A percentile compares a stretch with the other conserved stretches of the same genome.
Evolutionary conservation across 2,797 vertebrate genomes (phyloP).

Genomic region (Monodelphis domestica): DNA sequence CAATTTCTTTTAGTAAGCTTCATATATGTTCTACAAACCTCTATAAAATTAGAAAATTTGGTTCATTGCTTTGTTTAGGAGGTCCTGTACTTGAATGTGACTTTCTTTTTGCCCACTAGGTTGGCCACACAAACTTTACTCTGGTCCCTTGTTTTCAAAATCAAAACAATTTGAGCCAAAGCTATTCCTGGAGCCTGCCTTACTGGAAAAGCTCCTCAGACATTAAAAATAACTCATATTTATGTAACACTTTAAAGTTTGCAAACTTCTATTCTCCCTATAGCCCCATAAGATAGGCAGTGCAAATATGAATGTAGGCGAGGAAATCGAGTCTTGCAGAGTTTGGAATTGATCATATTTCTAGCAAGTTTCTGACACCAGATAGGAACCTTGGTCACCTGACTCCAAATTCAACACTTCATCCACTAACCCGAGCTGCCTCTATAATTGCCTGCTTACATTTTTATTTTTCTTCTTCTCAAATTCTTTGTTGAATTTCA

Average conservation of each 20-base stretch:
- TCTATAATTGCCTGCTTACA: background rate
- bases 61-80: background rate
- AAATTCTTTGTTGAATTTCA: background rate
- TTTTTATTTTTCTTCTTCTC: background rate
- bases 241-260: no score
- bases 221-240: background rate
- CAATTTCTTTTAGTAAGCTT: background rate
- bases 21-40: background rate
- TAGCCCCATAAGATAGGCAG: background rate
- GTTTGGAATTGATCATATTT: background rate
- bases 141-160: background rate
- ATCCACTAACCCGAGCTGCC: background rate
- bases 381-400: background rate
- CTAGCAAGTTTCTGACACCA: background rate
- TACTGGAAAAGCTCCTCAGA: background rate
- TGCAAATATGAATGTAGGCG: background rate
- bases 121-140: background rate
- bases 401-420: no score
- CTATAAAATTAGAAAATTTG: no score
- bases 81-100: fast-evolving
- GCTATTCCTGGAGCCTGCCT: background rate
- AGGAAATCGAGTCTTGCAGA: background rate
- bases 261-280: background rate
- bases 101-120: fast-evolving
- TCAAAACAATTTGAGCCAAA: background rate